Evolutionary conservation across 2,797 vertebrate species (phyloP), one percentile per base, ranked within the genome.

Genomic region (Megalops cyprinoides): DNA sequence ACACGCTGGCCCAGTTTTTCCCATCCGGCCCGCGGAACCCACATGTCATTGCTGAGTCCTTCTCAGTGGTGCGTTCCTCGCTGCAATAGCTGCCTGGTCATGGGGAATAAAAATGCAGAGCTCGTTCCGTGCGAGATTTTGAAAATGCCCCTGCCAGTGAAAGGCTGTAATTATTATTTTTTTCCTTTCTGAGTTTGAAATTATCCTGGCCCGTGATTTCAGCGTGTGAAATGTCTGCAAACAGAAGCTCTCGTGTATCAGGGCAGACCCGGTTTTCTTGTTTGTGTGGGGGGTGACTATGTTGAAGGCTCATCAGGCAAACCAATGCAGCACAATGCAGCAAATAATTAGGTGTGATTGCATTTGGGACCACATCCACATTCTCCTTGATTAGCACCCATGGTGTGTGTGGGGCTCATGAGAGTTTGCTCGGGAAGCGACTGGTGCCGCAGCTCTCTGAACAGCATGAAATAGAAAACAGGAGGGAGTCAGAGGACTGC

Each of bases 341-440:
- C 67, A 67, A 74, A 85, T 85, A 84, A 87, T 84, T 84, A 69
- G 82, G 71, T 78, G 53, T 84, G 86, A 85, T 87, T 87, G 84
- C 84, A 81, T 84, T 85, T 83, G 84, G 81, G 84, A 84, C 76
- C 74, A 37, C 58, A 18, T 62, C 74, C 51, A 60, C 77, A 42
- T 46, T 77, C 44, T 55, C 62, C 48, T 60, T 81, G 71, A 81
- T 82, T 80, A 79, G 49, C 83, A 44, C 58, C 74, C n/a, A 75
- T 7, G n/a, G 74, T 53, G 44, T 53, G 74, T 55, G 34, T 55
- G 23, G 49, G 9, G 78, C 9, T 28, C 14, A 15, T 56, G 53
- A 56, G 9, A 56, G 53, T 18, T 56, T 15, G 18, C 53, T 14
- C 53, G 18, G 14, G 53, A 56, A 56, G 18, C 14, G 46, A 10